Base-by-base conservation (phyloP, 2,113 vertebrate genomes). In the Protobothrops flavoviridis region DNA sequence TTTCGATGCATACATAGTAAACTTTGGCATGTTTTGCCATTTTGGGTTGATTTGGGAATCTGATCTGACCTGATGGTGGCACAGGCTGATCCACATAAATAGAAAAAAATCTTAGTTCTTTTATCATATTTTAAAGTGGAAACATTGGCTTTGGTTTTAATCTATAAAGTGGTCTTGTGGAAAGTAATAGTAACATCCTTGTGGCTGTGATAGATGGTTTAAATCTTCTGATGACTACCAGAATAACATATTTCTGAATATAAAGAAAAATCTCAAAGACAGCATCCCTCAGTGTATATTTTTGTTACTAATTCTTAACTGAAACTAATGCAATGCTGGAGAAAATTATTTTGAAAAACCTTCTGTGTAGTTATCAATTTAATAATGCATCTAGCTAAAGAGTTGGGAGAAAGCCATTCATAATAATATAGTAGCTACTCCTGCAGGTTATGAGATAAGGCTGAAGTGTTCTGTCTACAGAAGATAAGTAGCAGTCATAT, bases 321-420 rank as follows among this genome's bases (percentile, higher is more conserved):
- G 24, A 95, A 61, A 53, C 88, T 57, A 74, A 64, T 88, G 10
- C 0, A 45, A 33, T 74, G 61, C 7, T 92, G 87, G 87, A 52
- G 90, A 57, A 95, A 95, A 33, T 55, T 4, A 91, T 92, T 94
- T 91, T 95, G 43, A 74, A 96, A 95, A 91, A 0, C 0, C 45
- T 87, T 91, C 93, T 92, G 12, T 93, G 5, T 90, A 48, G 86
- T 91, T 17, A 6, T 0, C 85, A 94, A 57, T 5, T 88, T 87
- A 61, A 90, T 87, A 6, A 1, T 90, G 17, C 26, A 15, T 39
- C 74, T 81, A 81, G 85, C 85, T 95, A 91, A 91, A 91, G 21
- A 91, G 95, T 94, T 92, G 88, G 69, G 85, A 13, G n/a, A 94
- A 94, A 92, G 69, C 45, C 94, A 69, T 29, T 48, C 7, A 92